These are phyloP conservation scores for Bicyclus anynana DNA, from an alignment of 1,140 invertebrate species.

Conservation along the genomic window DNA sequence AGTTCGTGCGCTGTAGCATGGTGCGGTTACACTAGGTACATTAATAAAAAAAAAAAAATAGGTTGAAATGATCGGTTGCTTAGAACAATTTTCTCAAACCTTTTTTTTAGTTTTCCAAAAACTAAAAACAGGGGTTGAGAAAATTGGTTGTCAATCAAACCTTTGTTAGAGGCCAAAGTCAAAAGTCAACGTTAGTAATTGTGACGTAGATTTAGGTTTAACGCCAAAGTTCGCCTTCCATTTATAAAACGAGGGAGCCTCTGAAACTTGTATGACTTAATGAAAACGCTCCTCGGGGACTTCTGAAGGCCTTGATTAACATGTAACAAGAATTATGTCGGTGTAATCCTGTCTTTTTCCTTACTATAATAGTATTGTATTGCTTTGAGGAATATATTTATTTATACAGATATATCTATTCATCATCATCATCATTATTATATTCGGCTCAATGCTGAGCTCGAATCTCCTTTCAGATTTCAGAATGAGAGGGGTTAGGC, in stretches of 20 bases:
- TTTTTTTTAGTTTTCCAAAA: not conserved
- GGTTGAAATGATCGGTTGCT: too few species aligned
- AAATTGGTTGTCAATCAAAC: not conserved
- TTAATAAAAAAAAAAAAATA: too few species aligned
- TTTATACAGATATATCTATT: too few species aligned
- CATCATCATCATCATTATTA: too few species aligned
- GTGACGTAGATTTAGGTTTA: not conserved
- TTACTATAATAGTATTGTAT: not conserved
- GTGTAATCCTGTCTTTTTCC: not conserved
- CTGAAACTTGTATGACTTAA: conserved; percentile 25
- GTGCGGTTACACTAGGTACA: too few species aligned
- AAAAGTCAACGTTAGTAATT: not conserved
- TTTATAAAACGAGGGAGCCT: conserved; percentile 7
- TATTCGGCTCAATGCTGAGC: too few species aligned
- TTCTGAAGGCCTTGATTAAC: not conserved
- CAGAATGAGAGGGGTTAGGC: too few species aligned
- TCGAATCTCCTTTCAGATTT: too few species aligned
- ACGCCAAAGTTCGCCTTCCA: not conserved
- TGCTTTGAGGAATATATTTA: too few species aligned
- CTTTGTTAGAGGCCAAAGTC: not conserved
- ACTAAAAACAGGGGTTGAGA: not conserved
- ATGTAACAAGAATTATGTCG: not conserved
- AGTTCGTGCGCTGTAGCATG: too few species aligned
- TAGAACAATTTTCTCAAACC: too few species aligned
- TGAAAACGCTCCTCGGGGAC: conserved; percentile 10